Evolutionary conservation across 2,888 invertebrate genomes (phyloP).

Genomic region (Malacosoma neustria): DNA sequence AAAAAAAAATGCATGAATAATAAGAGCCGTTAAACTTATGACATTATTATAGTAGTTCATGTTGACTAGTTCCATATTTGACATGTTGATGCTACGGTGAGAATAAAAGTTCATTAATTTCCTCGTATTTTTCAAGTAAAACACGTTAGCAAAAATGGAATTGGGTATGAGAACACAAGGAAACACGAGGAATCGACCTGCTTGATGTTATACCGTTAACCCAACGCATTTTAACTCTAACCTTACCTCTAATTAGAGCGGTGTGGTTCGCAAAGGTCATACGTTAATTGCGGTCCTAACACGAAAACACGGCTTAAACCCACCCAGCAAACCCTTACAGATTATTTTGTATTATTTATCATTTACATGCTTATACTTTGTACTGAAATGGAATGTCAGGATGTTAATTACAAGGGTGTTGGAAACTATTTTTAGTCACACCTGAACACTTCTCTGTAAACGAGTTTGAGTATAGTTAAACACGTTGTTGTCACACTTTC

Average conservation of each 20-base stretch:
- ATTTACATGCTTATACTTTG: slow-evolving; percentile 18
- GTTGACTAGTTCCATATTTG: too few species aligned
- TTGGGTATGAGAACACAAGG: not conserved
- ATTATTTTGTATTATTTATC: slow-evolving; percentile 43
- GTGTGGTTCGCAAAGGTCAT: slow-evolving; percentile 28
- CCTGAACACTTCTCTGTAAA: not conserved
- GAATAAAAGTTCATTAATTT: too few species aligned
- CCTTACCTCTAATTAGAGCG: slow-evolving; percentile 36
- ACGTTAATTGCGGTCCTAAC: slow-evolving; percentile 45
- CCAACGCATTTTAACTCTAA: slow-evolving; percentile 1
- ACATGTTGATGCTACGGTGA: too few species aligned
- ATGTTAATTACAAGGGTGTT: not conserved
- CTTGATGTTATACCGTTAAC: slow-evolving; percentile 2
- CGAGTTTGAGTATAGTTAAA: too few species aligned
- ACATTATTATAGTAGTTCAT: too few species aligned
- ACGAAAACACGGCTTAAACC: slow-evolving; percentile 39
- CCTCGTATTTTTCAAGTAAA: too few species aligned
- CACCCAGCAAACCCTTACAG: slow-evolving; percentile 31
- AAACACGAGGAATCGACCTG: not conserved
- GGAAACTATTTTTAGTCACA: not conserved
- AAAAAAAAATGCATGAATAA: too few species aligned
- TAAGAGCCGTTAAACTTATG: too few species aligned
- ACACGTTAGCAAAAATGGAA: too few species aligned
- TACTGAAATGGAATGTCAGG: slow-evolving; percentile 8
- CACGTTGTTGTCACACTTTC: too few species aligned